Evolutionary conservation across 2,797 vertebrate genomes (phyloP), one percentile per base, ranked within the genome.

Genomic region (Mus spretus): DNA sequence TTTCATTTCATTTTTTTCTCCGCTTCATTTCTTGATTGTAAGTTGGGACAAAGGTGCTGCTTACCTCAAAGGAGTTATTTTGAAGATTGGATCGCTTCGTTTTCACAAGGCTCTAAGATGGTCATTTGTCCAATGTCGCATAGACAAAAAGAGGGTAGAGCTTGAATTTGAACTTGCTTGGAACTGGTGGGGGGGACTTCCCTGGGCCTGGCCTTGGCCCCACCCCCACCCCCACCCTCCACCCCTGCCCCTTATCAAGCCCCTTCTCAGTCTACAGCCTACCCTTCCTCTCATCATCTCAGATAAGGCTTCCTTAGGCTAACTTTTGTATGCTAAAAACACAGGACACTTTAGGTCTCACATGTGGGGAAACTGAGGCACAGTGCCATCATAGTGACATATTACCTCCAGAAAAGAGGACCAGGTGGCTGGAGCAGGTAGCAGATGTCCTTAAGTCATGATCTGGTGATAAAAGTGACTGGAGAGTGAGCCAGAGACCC

Each of bases 41-140:
- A 82, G 5, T 57, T 8, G 6, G 50, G 13, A 50, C 57, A 88
- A 47, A 59, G 31, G 44, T 24, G 57, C 63, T 37, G 24, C 37
- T 55, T 85, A 55, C 47, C 72, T 78, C 67, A 59, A 89, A 65
- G 44, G 44, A 12, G 44, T 17, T 94, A 15, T 89, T 89, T 70
- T 83, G 80, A 80, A 80, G 47, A 85, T 20, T 78, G n/a, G 37
- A 65, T 59, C 85, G 31, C 37, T 63, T 57, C 11, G 50, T 34
- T 88, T 93, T 95, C 84, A 40, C 47, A 94, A 79, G 28, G 22
- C 2, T 79, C 75, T 61, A 44, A 74, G 44, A 70, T 31, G 31
- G n/a, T 44, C 31, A 65, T 70, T 82, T 83, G 37, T 5, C 59
- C 34, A 78, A 47, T n/a, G 40, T 57, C 17, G 40, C 13, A 61